Evolutionary conservation across 2,113 vertebrate genomes (phyloP).

Genomic region (Mormoops blainvillei): DNA sequence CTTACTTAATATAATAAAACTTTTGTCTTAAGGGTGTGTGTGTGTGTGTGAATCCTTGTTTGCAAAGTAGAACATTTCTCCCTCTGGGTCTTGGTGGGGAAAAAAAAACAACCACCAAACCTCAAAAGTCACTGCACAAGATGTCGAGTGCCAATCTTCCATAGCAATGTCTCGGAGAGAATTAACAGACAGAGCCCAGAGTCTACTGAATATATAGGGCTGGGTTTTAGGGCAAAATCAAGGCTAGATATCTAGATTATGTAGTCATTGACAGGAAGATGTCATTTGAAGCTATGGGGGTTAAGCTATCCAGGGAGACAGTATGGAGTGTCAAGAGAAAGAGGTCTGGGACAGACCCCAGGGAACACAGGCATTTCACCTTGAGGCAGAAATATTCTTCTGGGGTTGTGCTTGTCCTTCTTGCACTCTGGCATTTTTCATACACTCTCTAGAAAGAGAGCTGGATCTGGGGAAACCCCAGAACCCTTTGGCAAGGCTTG

Average conservation of each 20-base stretch:
- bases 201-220: background rate
- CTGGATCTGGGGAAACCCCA: background rate
- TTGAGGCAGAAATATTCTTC: background rate
- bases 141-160: background rate
- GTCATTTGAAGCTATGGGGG: background rate
- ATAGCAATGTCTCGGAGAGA: background rate
- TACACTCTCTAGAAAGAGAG: background rate
- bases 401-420: background rate
- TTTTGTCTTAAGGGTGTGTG: background rate
- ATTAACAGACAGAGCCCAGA: background rate
- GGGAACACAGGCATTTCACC: background rate
- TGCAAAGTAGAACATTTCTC: background rate
- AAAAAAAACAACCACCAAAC: background rate
- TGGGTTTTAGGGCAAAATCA: background rate
- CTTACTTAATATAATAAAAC: background rate
- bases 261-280: background rate
- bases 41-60: background rate
- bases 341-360: background rate
- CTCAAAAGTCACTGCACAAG: background rate
- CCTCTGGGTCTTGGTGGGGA: background rate
- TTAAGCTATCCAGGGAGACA: background rate
- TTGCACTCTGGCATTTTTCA: background rate
- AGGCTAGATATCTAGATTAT: background rate
- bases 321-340: background rate
- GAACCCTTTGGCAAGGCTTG: background rate